phyloP scores from a whole-genome alignment of 2,888 invertebrate genomes.

The Xestia xanthographa region DNA sequence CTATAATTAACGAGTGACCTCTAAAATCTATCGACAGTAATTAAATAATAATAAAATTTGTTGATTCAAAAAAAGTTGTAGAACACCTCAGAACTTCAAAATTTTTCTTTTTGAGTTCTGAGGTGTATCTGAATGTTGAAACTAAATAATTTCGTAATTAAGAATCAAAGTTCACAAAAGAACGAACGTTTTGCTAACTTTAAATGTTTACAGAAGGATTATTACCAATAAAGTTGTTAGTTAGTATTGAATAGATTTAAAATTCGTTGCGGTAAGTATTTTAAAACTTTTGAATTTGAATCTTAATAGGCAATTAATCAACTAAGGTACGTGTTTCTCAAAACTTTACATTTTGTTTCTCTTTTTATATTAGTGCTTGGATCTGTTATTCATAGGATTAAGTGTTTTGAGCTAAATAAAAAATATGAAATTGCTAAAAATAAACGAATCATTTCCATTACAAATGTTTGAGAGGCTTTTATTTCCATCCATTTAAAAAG shows the following conservation, averaged over 20 bases:
- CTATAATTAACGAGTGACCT: constrained; percentile 5
- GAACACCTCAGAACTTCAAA: constrained; percentile 21
- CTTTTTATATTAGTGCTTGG: background rate
- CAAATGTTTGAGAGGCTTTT: constrained; percentile 22
- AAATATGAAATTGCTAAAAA: background rate
- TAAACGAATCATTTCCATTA: background rate
- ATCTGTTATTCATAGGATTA: background rate
- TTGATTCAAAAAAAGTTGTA: constrained; percentile 30
- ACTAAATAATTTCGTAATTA: constrained; percentile 39
- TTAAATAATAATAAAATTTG: constrained; percentile 42
- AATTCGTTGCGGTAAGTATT: constrained; percentile 5
- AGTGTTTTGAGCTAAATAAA: background rate
- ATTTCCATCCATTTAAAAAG: constrained; percentile 17
- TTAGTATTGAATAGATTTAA: constrained; percentile 23
- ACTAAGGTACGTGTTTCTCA: background rate
- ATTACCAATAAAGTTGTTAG: constrained; percentile 26
- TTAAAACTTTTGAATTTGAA: constrained; percentile 12
- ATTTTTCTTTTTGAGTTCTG: too few relatives aligned
- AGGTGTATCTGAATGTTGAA: constrained; percentile 15
- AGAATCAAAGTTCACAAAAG: constrained; percentile 40
- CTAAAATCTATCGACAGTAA: constrained; percentile 17
- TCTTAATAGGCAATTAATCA: constrained; percentile 19
- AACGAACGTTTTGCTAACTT: constrained; percentile 26
- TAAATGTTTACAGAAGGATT: constrained; percentile 26
- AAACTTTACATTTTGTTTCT: constrained; percentile 1